Evolutionary conservation across 2,797 vertebrate species (phyloP).

Genomic region (Chaetodon trifasciatus): DNA sequence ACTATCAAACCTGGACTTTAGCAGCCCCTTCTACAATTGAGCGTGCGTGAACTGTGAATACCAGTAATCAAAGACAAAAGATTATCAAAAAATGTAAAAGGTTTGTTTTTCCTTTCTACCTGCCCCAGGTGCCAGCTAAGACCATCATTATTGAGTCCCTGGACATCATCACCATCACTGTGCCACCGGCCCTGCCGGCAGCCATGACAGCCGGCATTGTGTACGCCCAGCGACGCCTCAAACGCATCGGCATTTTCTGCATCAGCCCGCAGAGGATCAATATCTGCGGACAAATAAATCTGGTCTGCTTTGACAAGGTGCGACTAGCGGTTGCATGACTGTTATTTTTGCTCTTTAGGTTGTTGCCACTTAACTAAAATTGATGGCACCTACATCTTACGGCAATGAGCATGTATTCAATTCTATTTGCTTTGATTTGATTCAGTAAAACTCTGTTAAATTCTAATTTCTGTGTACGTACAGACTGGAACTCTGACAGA

Average conservation of each 20-base stretch:
- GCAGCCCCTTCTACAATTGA: not conserved
- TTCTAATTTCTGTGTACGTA: not conserved
- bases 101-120: not conserved
- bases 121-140: slow-evolving; percentile 85
- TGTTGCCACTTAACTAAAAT: not conserved
- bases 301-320: slow-evolving; percentile 99
- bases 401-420: not conserved
- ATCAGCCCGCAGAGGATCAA: slow-evolving; percentile 99
- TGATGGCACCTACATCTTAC: not conserved
- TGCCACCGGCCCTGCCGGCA: slow-evolving; percentile 96
- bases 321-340: slow-evolving; percentile 8
- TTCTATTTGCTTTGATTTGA: not conserved
- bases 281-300: slow-evolving; percentile 97
- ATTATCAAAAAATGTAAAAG: not conserved
- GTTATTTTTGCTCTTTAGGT: not conserved
- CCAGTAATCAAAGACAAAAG: not conserved
- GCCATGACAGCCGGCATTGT: slow-evolving; percentile 98
- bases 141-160: slow-evolving; percentile 95
- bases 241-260: slow-evolving; percentile 94
- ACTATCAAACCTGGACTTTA: not conserved
- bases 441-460: not conserved
- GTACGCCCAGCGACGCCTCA: slow-evolving; percentile 95
- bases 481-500: slow-evolving; percentile 98
- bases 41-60: not conserved
- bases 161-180: slow-evolving; percentile 98